Evolutionary conservation across 2,888 invertebrate species (phyloP).

Genomic region (Hoplodrina blanda): DNA sequence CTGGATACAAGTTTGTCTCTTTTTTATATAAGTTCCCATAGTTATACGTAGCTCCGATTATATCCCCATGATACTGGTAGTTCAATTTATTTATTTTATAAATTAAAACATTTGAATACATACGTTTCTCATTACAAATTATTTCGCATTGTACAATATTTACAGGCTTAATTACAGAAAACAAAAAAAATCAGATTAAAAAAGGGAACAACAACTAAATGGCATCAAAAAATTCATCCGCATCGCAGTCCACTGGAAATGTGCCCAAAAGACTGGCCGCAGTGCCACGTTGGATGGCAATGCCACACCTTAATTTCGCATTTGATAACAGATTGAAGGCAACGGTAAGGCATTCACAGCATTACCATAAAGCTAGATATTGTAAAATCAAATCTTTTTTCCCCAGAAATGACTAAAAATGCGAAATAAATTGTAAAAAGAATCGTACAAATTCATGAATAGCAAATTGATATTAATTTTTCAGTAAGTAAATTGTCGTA

Average conservation of each 20-base stretch:
- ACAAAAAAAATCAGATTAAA: too few species aligned
- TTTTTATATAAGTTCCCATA: slow-evolving; percentile 17
- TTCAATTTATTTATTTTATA: neutral
- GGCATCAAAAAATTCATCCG: too few species aligned
- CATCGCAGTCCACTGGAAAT: too few species aligned
- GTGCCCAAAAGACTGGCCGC: too few species aligned
- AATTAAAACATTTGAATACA: neutral
- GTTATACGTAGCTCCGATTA: slow-evolving; percentile 9
- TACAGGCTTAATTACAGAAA: too few species aligned
- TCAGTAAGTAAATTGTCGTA: slow-evolving; percentile 7
- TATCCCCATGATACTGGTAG: slow-evolving; percentile 8
- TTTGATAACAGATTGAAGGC: too few species aligned
- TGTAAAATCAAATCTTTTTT: too few species aligned
- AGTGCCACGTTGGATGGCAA: too few species aligned
- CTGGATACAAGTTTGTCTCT: slow-evolving; percentile 64
- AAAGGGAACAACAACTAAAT: too few species aligned
- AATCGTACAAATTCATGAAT: neutral
- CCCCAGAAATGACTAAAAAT: too few species aligned
- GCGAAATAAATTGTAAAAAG: neutral
- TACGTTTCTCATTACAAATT: neutral
- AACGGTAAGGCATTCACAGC: neutral
- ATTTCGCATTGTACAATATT: neutral
- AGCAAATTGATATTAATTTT: neutral
- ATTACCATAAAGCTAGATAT: too few species aligned
- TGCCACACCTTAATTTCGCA: neutral